Percentiles rank a stretch among this genome's conserved stretches.
Evolutionary conservation across 2,797 vertebrate genomes (phyloP).

Genomic region (Notoglanidium macrostoma): DNA sequence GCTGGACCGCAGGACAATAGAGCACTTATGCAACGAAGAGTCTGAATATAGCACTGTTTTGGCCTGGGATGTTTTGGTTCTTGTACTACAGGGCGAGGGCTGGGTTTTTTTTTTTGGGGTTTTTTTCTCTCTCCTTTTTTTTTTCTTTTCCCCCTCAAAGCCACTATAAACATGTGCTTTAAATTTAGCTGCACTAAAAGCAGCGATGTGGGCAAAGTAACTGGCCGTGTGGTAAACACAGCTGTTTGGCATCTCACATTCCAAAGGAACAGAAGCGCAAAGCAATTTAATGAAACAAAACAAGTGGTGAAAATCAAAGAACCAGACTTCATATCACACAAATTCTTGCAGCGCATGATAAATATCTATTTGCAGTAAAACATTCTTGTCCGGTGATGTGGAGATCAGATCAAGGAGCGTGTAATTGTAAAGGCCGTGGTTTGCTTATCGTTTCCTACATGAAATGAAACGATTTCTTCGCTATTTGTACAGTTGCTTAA

Average conservation of each 20-base stretch:
- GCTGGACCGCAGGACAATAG: conserved; percentile 44
- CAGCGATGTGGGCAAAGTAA: conserved; percentile 38
- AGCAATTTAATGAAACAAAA: conserved; percentile 16
- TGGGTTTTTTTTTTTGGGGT: neutral
- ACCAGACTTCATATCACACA: conserved; percentile 20
- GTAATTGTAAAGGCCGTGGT: neutral
- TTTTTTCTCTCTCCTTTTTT: neutral
- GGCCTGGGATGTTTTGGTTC: conserved; percentile 43
- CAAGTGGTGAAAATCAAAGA: conserved; percentile 38
- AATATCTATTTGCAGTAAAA: conserved; percentile 12
- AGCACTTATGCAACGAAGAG: conserved; percentile 42
- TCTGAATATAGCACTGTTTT: conserved; percentile 27
- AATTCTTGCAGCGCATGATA: neutral
- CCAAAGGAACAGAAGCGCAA: conserved; percentile 35
- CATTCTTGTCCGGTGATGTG: conserved; percentile 7
- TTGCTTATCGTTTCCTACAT: neutral
- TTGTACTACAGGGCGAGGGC: conserved; percentile 25
- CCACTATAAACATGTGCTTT: conserved; percentile 47
- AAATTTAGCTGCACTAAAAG: conserved; percentile 55
- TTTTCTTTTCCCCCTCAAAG: conserved; percentile 16
- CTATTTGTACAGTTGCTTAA: neutral
- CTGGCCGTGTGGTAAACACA: conserved; percentile 52
- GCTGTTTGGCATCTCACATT: conserved; percentile 45
- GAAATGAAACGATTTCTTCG: neutral
- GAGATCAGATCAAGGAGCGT: neutral